Evolutionary conservation across 1,140 invertebrate genomes (phyloP).

Genomic region (Dufourea novaeangliae): DNA sequence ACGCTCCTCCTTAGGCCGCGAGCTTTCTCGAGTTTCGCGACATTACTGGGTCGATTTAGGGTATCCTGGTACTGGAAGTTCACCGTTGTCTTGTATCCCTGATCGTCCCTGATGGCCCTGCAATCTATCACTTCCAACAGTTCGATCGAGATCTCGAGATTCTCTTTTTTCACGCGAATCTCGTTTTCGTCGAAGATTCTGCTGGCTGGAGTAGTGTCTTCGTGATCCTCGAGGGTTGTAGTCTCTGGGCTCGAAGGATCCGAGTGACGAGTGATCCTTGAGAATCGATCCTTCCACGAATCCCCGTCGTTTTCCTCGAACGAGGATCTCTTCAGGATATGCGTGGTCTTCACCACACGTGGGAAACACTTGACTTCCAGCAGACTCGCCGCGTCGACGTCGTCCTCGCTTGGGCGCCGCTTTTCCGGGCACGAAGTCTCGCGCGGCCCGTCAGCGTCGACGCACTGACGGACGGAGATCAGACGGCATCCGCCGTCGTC

Average conservation of each 20-base stretch:
- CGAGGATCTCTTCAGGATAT: constrained; percentile 4
- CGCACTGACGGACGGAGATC: constrained; percentile 75
- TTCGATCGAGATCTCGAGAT: neutral
- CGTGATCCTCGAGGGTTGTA: too few relatives aligned
- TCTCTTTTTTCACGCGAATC: neutral
- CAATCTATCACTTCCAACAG: constrained; percentile 23
- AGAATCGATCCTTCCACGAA: constrained; percentile 44
- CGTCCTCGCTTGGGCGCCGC: constrained; percentile 12
- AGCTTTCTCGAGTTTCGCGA: constrained; percentile 13
- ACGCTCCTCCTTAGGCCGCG: constrained; percentile 47
- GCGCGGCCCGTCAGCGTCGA: constrained; percentile 60
- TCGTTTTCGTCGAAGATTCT: constrained; percentile 5
- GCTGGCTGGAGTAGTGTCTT: neutral
- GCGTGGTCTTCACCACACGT: constrained; percentile 22
- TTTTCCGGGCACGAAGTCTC: constrained; percentile 46
- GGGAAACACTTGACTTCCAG: constrained; percentile 38
- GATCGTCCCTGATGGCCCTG: constrained; percentile 26
- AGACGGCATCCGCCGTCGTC: constrained; percentile 77
- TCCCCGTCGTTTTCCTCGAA: constrained; percentile 26
- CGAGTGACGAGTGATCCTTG: too few relatives aligned
- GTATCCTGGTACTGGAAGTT: constrained; percentile 55
- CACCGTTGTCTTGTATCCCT: constrained; percentile 49
- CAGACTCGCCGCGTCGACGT: constrained; percentile 36
- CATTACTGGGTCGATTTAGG: constrained; percentile 37
- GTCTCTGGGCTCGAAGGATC: neutral